These are phyloP conservation scores for Anseranas semipalmata DNA, from an alignment of 2,113 vertebrate genomes.

Conservation along the genomic window DNA sequence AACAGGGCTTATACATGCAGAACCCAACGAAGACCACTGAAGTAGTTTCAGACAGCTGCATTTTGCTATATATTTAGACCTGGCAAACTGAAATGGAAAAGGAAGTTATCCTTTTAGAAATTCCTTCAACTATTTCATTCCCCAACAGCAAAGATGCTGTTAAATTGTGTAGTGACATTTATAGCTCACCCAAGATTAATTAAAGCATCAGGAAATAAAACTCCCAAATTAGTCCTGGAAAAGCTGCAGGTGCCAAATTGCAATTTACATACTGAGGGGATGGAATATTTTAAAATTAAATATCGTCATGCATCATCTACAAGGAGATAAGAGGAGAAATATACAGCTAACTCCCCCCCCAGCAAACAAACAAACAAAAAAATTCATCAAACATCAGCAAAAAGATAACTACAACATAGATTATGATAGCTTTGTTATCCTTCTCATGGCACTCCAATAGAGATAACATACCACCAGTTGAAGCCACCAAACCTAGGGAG, in stretches of 20 bases:
- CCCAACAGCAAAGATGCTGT: not conserved
- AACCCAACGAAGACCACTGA: not conserved
- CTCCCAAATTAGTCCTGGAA: constrained; percentile 26
- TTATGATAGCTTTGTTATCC: not conserved
- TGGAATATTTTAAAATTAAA: constrained; percentile 30
- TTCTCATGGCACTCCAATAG: not conserved
- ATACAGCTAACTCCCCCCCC: not conserved
- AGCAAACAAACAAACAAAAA: not conserved
- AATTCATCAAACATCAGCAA: not conserved
- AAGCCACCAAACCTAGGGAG: not conserved
- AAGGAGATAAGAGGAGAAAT: not conserved
- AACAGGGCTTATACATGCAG: not conserved
- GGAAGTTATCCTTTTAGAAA: not conserved
- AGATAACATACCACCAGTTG: not conserved
- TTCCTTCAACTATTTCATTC: not conserved
- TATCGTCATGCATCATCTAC: not conserved
- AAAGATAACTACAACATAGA: not conserved
- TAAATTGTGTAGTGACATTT: constrained; percentile 28
- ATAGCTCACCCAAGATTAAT: constrained; percentile 21
- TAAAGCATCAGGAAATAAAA: constrained; percentile 43
- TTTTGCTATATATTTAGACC: not conserved
- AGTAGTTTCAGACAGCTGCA: not conserved
- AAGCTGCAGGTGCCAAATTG: constrained; percentile 18
- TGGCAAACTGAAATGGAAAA: not conserved
- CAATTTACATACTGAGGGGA: constrained; percentile 4